Evolutionary conservation across 1,140 invertebrate species (phyloP), one percentile per base, ranked within the genome.

Genomic region (Oryzaephilus surinamensis): DNA sequence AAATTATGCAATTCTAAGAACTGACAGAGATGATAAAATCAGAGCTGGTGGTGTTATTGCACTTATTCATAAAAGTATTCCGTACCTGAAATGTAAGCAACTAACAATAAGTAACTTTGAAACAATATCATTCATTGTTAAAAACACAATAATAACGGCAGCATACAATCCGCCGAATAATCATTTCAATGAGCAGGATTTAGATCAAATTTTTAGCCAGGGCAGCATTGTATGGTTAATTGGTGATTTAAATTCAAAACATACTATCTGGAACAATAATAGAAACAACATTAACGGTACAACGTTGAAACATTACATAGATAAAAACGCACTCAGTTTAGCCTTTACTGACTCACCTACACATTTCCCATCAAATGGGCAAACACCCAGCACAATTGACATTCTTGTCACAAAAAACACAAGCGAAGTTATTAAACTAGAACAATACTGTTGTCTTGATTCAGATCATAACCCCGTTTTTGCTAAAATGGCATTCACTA

Each of bases 191-290:
- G n/a, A 31, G 11, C 4, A 4, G 4, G 13, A 13, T n/a, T n/a
- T 31, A 13, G 13, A 31, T 1, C 6, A n/a, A 31, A 3, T 31
- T 6, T 14, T 4, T 4, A 17, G 13, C 14, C 6, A 3, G 4
- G 10, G 4, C 4, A 31, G 19, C 11, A 31, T 17, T 17, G 13
- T 23, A n/a, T 4, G 17, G 21, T 19, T 34, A 10, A 8, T 6
- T 8, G 32, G 32, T 6, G 18, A 34, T 12, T 23, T 34, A n/a
- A 34, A 34, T 34, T 15, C 32, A n/a, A 34, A n/a, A 13, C 32
- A 34, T 13, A 16, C 8, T 8, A 21, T 14, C 8, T 34, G 32
- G 32, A 21, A 21, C 21, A 19, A 19, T 13, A 13, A 7, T 7
- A 23, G 32, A 12, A 6, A 10, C 7, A 34, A 34, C 13, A 6